A percentile compares a stretch with the other conserved stretches of the same genome.
phyloP scores from a whole-genome alignment of 2,888 invertebrate genomes.

The Iselma pallidipennis region DNA sequence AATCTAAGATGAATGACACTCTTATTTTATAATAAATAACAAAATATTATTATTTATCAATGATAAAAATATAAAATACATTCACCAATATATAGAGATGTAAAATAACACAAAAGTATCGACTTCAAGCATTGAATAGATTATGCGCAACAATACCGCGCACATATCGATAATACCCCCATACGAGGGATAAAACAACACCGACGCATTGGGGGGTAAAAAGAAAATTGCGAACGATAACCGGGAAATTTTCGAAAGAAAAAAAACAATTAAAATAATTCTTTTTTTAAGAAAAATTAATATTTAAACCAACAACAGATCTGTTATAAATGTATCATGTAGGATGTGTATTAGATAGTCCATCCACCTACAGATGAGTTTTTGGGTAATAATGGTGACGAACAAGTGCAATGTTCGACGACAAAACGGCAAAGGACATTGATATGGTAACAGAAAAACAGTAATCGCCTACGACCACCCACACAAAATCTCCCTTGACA shows the following conservation, averaged over 20 bases:
- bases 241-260: slow-evolving; percentile 6
- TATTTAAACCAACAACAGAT: no score
- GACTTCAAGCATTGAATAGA: slow-evolving; percentile 51
- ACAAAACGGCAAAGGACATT: slow-evolving; percentile 19
- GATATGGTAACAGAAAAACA: slow-evolving; percentile 21
- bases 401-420: slow-evolving; percentile 21
- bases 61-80: slow-evolving; percentile 39
- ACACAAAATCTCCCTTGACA: not conserved
- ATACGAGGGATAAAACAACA: slow-evolving; percentile 35
- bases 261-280: no score
- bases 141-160: slow-evolving; percentile 50
- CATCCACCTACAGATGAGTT: slow-evolving; percentile 18
- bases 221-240: slow-evolving; percentile 12
- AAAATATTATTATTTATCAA: slow-evolving; percentile 13
- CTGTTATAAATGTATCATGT: no score
- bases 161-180: slow-evolving; percentile 53
- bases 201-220: slow-evolving; percentile 32
- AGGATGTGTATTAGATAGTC: slow-evolving; percentile 6
- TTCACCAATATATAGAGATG: slow-evolving; percentile 34
- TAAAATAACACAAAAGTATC: slow-evolving; percentile 46
- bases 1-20: slow-evolving; percentile 35
- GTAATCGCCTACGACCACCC: slow-evolving; percentile 14
- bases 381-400: not conserved
- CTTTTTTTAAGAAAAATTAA: no score
- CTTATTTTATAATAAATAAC: slow-evolving; percentile 3